These are phyloP conservation scores for Dilophus febrilis DNA, from an alignment of 2,888 invertebrate genomes.

Conservation along the genomic window DNA sequence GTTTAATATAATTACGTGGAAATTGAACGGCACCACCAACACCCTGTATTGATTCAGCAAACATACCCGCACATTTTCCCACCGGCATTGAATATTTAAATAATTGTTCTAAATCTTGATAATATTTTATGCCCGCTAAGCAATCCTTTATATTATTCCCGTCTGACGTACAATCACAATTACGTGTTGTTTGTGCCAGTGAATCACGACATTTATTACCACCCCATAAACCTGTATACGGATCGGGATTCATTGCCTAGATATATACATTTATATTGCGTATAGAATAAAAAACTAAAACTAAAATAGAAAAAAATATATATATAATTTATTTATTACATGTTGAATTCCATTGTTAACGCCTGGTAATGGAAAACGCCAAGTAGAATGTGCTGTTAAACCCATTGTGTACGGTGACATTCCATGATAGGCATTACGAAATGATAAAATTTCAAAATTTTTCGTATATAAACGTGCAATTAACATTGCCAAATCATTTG, in stretches of 20 bases:
- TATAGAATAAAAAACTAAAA: no score
- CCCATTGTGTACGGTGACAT: slow-evolving; percentile 73
- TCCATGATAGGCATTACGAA: slow-evolving; percentile 87
- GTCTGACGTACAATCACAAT: slow-evolving; percentile 55
- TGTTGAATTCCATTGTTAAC: slow-evolving; percentile 58
- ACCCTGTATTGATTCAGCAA: slow-evolving; percentile 83
- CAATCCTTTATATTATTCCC: no score
- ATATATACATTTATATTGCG: no score
- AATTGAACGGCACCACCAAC: slow-evolving; percentile 88
- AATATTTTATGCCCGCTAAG: slow-evolving; percentile 44
- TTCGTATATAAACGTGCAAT: slow-evolving; percentile 76
- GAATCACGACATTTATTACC: slow-evolving; percentile 79
- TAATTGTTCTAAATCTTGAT: slow-evolving; percentile 52
- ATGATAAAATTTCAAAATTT: slow-evolving; percentile 65
- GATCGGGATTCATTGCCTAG: slow-evolving; percentile 87
- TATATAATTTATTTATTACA: slow-evolving; percentile 41
- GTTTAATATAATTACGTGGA: slow-evolving; percentile 70
- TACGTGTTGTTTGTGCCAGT: slow-evolving; percentile 49
- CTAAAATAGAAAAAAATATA: no score
- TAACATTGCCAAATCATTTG: slow-evolving; percentile 84
- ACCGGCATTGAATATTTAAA: slow-evolving; percentile 44
- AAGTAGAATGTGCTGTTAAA: slow-evolving; percentile 59
- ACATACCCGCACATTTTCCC: slow-evolving; percentile 68
- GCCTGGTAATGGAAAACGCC: slow-evolving; percentile 57
- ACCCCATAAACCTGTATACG: slow-evolving; percentile 81